phyloP scores from a whole-genome alignment of 1,140 invertebrate genomes.

The Adelges cooleyi region DNA sequence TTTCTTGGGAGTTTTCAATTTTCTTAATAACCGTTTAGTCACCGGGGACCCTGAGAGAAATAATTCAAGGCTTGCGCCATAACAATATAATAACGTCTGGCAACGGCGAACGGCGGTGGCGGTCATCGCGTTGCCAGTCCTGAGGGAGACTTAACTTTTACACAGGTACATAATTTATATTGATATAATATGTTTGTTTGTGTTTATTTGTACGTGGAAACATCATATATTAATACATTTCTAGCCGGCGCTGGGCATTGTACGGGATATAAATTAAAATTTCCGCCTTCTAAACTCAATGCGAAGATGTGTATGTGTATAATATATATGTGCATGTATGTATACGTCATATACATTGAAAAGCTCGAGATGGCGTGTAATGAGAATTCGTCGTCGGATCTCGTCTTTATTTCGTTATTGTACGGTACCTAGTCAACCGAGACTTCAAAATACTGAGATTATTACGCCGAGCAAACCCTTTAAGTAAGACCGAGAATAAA shows the following conservation, averaged over 20 bases:
- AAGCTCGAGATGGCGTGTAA: not conserved
- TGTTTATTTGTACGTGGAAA: not conserved
- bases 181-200: no score
- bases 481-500: no score
- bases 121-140: no score
- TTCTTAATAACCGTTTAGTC: slow-evolving; percentile 28
- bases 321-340: not conserved
- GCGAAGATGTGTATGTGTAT: not conserved
- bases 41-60: slow-evolving; percentile 1
- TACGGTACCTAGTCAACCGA: no score
- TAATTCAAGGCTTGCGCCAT: slow-evolving; percentile 7
- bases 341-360: not conserved
- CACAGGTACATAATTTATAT: no score
- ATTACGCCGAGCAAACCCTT: no score
- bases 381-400: not conserved
- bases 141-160: no score
- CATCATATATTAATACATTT: slow-evolving; percentile 8
- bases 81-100: slow-evolving; percentile 21
- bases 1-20: slow-evolving; percentile 19
- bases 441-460: no score
- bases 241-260: not conserved
- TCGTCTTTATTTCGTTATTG: no score
- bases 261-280: slow-evolving; percentile 23
- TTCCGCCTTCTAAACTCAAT: not conserved
- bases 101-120: no score